Conservation (phyloP, 2,888 invertebrate species). For the Drosophila anceps region DNA sequence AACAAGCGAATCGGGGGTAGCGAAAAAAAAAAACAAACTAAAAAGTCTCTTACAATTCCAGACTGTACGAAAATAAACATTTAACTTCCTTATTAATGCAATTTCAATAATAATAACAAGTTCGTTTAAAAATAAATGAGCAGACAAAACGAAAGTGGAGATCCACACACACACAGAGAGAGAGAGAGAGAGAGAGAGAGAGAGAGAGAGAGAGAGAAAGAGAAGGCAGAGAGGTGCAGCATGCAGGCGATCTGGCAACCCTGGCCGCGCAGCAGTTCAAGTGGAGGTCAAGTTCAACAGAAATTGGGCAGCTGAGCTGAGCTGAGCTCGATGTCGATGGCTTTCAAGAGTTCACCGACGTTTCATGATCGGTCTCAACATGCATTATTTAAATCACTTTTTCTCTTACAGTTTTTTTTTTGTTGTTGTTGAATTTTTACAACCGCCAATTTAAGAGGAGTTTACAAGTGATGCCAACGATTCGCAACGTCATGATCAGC, state of each 20-base stretch:
- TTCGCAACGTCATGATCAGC: conserved; percentile 59
- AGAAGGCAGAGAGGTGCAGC: not conserved
- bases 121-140: conserved; percentile 58
- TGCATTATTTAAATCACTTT: conserved; percentile 49
- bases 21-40: not conserved
- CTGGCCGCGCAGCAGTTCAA: conserved; percentile 36
- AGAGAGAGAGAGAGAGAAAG: not conserved
- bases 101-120: conserved; percentile 73
- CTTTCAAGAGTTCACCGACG: conserved; percentile 12
- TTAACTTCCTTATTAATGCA: conserved; percentile 77
- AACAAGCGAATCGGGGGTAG: conserved; percentile 13
- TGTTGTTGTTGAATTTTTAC: not conserved
- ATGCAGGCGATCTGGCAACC: not conserved
- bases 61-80: conserved; percentile 72
- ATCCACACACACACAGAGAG: conserved; percentile 1
- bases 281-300: conserved; percentile 55
- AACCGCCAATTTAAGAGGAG: conserved; percentile 34
- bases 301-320: conserved; percentile 16
- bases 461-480: conserved; percentile 30
- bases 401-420: not conserved
- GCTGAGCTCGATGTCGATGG: conserved; percentile 11
- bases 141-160: conserved; percentile 65
- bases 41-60: conserved; percentile 36
- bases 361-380: conserved; percentile 21
- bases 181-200: not conserved